Evolutionary conservation across 2,797 vertebrate genomes (phyloP), one percentile per base, ranked within the genome.

Genomic region (Oryzias dopingdopingensis): DNA sequence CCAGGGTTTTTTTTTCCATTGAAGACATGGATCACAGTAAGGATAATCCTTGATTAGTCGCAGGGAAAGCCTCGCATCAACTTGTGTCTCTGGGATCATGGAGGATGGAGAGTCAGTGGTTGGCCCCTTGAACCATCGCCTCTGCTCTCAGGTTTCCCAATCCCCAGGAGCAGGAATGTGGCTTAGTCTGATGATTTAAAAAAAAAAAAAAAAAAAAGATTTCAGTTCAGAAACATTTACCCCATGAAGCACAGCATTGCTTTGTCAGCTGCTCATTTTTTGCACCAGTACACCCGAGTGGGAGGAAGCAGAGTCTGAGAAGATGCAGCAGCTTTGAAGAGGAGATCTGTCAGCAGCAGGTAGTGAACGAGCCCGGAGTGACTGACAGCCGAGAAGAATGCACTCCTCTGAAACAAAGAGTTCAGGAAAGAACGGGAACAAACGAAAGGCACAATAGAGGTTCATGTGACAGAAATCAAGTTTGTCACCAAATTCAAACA

Each of bases 321-420:
- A 37, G 32, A 10, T 53, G 59, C 55, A 41, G 58, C 64, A 52
- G 58, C 77, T 75, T 45, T 54, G 20, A 48, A 58, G 79, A 70
- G 56, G 51, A 62, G 65, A 74, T 79, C 83, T 85, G 74, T 88
- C 85, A 75, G 51, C 82, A 18, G 59, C 62, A 60, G 73, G 79
- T 70, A 70, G 80, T 64, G 42, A 82, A 83, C 47, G 65, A 76
- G 74, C 56, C 64, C 62, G 72, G 53, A 47, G 63, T 67, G 71
- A 82, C 65, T 77, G 88, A 86, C 81, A 74, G 65, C 1, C 42
- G 86, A 69, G 83, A 82, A 88, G 89, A 90, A 90, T 89, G 84
- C 59, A 56, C 69, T 80, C 63, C 48, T 48, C 24, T 54, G 72
- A 81, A 65, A 74, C 62, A 53, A 58, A 72, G 67, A 37, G 10